phyloP scores from a whole-genome alignment of 2,888 invertebrate species.

The Euzetes globulus region DNA sequence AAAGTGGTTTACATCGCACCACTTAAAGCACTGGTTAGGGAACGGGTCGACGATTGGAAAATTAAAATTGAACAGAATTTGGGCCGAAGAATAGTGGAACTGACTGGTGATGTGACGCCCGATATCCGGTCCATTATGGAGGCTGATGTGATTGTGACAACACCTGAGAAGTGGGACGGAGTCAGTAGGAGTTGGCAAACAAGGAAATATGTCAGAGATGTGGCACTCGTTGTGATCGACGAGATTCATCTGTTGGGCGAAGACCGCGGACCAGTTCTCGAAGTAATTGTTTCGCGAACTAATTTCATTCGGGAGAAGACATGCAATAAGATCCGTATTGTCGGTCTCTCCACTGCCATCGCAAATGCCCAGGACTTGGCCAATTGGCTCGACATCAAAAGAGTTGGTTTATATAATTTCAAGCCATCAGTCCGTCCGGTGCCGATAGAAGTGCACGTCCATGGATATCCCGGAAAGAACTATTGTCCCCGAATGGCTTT shows the following conservation, averaged over 20 bases:
- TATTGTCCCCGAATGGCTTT: constrained; percentile 99
- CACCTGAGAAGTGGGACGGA: constrained; percentile 99
- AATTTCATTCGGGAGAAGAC: constrained; percentile 83
- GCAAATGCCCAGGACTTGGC: constrained; percentile 96
- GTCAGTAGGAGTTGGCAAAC: constrained; percentile 98
- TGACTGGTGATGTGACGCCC: constrained; percentile 88
- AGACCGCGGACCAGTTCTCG: constrained; percentile 61
- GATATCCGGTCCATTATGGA: constrained; percentile 71
- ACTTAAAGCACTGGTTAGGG: constrained; percentile 91
- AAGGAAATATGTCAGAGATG: constrained; percentile 77
- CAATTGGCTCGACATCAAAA: constrained; percentile 81
- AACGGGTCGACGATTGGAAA: constrained; percentile 93
- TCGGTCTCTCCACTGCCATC: constrained; percentile 93
- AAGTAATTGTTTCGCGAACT: constrained; percentile 94
- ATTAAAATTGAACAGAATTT: constrained; percentile 64
- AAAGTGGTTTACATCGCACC: constrained; percentile 94
- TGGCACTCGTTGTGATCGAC: constrained; percentile 88
- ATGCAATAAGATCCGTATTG: constrained; percentile 68
- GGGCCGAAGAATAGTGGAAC: constrained; percentile 77
- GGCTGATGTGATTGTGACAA: constrained; percentile 91
- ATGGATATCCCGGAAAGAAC: constrained; percentile 93
- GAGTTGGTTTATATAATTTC: constrained; percentile 90
- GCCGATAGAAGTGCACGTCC: constrained; percentile 85
- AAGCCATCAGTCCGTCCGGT: constrained; percentile 96
- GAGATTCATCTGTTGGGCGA: constrained; percentile 89